Evolutionary conservation across 1,140 invertebrate species (phyloP).

Genomic region (Drosophila kurseongensis): DNA sequence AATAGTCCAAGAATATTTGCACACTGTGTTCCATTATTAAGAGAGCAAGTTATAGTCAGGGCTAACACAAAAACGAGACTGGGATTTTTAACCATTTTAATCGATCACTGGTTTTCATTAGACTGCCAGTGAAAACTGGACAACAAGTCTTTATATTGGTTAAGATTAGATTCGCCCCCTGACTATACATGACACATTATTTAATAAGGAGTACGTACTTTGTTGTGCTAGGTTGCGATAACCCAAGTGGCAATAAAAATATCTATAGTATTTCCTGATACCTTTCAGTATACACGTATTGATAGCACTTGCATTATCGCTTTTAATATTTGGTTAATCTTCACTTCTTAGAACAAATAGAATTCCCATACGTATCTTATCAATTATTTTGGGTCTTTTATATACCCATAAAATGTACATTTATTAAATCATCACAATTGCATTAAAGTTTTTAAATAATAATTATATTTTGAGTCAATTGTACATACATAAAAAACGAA

Average conservation of each 20-base stretch:
- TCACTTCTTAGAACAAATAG: background rate
- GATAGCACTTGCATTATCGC: constrained; percentile 3
- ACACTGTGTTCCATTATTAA: background rate
- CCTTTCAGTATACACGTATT: background rate
- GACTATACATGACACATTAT: background rate
- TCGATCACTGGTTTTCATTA: background rate
- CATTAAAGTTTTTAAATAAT: too few relatives aligned
- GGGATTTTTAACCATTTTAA: background rate
- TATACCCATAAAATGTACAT: too few relatives aligned
- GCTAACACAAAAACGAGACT: too few relatives aligned
- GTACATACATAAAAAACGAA: too few relatives aligned
- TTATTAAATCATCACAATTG: too few relatives aligned
- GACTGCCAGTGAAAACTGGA: background rate
- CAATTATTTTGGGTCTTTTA: background rate
- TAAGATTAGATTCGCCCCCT: background rate
- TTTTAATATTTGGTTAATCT: background rate
- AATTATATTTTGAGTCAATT: too few relatives aligned
- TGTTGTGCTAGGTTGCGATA: constrained; percentile 23
- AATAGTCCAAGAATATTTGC: constrained; percentile 12
- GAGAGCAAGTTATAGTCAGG: background rate
- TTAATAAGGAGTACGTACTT: background rate
- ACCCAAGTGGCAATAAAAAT: background rate
- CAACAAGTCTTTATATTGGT: constrained; percentile 1
- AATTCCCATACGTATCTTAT: background rate
- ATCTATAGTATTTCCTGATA: background rate